phyloP scores from a whole-genome alignment of 92 coral and sea anemone species.

The Micromussa lordhowensis region DNA sequence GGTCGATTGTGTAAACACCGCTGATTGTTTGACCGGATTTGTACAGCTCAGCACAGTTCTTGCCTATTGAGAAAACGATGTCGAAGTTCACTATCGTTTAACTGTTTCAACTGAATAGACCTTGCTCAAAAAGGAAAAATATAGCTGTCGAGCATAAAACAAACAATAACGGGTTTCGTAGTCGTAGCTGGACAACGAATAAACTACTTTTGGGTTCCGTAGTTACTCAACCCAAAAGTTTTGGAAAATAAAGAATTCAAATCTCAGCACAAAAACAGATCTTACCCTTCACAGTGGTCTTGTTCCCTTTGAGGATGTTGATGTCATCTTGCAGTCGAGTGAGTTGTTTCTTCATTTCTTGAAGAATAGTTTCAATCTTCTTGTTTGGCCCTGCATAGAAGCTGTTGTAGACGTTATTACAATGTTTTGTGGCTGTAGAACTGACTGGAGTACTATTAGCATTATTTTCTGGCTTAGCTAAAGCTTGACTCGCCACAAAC shows the following conservation, averaged over 20 bases:
- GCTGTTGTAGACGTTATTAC: conserved; percentile 4
- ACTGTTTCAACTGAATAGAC: too few species aligned
- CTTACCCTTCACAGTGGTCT: background rate
- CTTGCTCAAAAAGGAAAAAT: too few species aligned
- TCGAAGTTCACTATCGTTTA: too few species aligned
- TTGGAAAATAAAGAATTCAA: too few species aligned
- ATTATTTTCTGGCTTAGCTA: background rate
- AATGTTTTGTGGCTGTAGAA: background rate
- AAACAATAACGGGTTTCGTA: too few species aligned
- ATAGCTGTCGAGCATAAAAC: too few species aligned
- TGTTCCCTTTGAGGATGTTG: background rate
- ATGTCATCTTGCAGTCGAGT: background rate
- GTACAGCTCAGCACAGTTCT: background rate
- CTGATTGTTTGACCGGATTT: background rate
- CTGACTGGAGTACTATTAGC: conserved; percentile 8
- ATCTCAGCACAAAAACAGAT: background rate
- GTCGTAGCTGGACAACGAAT: too few species aligned
- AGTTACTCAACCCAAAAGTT: too few species aligned
- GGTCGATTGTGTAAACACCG: conserved; percentile 68
- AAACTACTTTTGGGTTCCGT: too few species aligned
- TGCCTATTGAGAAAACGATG: background rate
- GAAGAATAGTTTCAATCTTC: conserved; percentile 3
- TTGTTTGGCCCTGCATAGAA: conserved; percentile 9
- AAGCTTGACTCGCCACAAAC: background rate
- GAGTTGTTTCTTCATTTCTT: conserved; percentile 1